phyloP scores from a whole-genome alignment of 2,797 vertebrate genomes.

The Aeoliscus strigatus region DNA sequence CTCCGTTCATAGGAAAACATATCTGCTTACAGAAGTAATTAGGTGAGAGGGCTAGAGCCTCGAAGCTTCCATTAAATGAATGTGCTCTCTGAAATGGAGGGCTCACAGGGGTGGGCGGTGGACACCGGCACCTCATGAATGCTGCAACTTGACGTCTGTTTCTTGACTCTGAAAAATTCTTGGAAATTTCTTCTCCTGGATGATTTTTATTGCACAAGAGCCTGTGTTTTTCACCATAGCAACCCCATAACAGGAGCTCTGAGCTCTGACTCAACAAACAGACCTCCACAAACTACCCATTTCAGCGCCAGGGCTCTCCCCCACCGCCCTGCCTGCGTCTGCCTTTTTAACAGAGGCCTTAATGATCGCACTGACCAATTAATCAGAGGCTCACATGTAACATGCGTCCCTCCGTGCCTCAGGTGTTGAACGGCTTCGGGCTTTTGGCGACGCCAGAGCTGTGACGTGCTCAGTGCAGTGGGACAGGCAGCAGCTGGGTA shows the following conservation, averaged over 20 bases:
- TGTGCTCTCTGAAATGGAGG: conserved; percentile 64
- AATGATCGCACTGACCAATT: conserved; percentile 50
- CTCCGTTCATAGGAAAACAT: conserved; percentile 67
- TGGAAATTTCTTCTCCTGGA: conserved; percentile 76
- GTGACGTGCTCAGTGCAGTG: conserved; percentile 28
- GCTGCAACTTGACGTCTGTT: conserved; percentile 72
- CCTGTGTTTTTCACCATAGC: conserved; percentile 80
- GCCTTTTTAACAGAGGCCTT: conserved; percentile 41
- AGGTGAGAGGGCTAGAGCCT: conserved; percentile 65
- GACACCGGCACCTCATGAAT: conserved; percentile 69
- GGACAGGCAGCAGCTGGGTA: conserved; percentile 53
- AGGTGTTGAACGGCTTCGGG: conserved; percentile 47
- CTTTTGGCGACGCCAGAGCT: conserved; percentile 19
- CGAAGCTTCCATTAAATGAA: conserved; percentile 64
- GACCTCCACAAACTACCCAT: conserved; percentile 73
- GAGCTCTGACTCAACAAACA: conserved; percentile 80
- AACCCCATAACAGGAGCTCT: conserved; percentile 76
- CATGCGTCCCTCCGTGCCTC: conserved; percentile 41
- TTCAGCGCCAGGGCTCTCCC: conserved; percentile 65
- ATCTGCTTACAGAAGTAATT: conserved; percentile 73
- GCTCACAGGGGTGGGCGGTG: conserved; percentile 54
- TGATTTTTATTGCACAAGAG: conserved; percentile 73
- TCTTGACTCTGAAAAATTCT: conserved; percentile 72
- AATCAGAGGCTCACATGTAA: conserved; percentile 53
- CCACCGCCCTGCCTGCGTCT: conserved; percentile 26